phyloP scores from a whole-genome alignment of 30 jellyfish, hydroid and myxozoan species.

The Hydra vulgaris region DNA sequence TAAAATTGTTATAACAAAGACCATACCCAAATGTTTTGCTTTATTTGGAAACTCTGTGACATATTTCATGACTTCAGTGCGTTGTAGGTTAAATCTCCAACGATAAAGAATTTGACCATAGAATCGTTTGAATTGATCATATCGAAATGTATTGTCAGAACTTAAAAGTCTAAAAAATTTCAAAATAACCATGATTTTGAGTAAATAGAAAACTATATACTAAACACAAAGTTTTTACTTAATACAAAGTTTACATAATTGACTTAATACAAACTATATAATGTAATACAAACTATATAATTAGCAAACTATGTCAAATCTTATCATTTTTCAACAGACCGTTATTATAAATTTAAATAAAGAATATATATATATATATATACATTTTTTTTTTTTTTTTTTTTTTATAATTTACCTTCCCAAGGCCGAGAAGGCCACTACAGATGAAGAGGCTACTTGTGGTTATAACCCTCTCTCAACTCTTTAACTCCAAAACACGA shows the following conservation, averaged over 20 bases:
- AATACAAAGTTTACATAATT: not conserved
- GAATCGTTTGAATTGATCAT: conserved; percentile 59
- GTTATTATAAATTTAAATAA: too few relatives aligned
- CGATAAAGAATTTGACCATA: conserved; percentile 84
- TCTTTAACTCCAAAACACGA: too few relatives aligned
- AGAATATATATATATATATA: too few relatives aligned
- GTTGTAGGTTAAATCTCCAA: conserved; percentile 55
- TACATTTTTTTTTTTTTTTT: too few relatives aligned
- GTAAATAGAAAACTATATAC: not conserved
- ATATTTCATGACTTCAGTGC: conserved; percentile 74
- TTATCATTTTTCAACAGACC: too few relatives aligned
- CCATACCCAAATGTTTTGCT: conserved; percentile 60
- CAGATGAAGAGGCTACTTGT: too few relatives aligned
- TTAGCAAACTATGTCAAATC: too few relatives aligned
- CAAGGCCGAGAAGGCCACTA: too few relatives aligned
- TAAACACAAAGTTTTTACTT: not conserved
- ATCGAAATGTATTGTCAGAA: conserved; percentile 33
- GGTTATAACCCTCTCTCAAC: too few relatives aligned
- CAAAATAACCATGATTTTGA: too few relatives aligned
- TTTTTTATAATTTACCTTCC: too few relatives aligned
- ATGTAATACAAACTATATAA: not conserved
- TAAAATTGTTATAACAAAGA: too few relatives aligned
- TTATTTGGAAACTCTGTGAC: conserved; percentile 50
- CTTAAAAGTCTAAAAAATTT: conserved; percentile 41
- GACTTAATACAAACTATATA: not conserved